Evolutionary conservation across 2,797 vertebrate species (phyloP), one percentile per base, ranked within the genome.

Genomic region (Novumbra hubbsi): DNA sequence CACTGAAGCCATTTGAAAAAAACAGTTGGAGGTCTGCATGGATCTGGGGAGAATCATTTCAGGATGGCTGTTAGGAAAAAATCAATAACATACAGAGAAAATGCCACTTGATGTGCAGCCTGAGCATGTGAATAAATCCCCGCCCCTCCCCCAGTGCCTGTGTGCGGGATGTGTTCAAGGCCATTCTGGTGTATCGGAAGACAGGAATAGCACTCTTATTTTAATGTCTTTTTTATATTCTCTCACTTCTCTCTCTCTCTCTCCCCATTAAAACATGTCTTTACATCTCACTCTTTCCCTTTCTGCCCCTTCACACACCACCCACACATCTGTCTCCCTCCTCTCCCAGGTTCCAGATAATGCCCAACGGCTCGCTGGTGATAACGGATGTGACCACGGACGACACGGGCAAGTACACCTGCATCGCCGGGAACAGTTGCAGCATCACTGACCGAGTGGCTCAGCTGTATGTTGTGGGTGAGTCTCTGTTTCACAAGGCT

Each of bases 401-500:
- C 30, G 97, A 99, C 89, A 96, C 96, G 0, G 97, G 97, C 73
- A 93, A 91, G 73, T 99, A 99, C 70, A 98, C 96, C 0, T 99
- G 98, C 80, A 96, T 99, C 0, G 97, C 96, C 0, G 98, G 98
- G 79, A 99, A 99, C 89, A 98, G 94, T 91, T 99, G 98, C 90
- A 96, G 93, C 91, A 98, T 99, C 91, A 94, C 93, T 84, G 94
- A 97, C 85, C 90, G 92, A 0, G 93, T 94, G 74, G 96, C 96
- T 41, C 94, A 94, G 82, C 95, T 99, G 2, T 96, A 95, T 0
- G 97, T 98, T 0, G 98, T 99, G 76, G 97, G 98, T 99, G 90
- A 91, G 96, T 83, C 27, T 17, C 41, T 45, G 41, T 45, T 45
- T 45, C 41, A 45, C 34, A 5, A 4, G 11, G 41, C 41, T 45